Conservation (phyloP, 2,888 invertebrate species). For the Stictocephala bisonia region DNA sequence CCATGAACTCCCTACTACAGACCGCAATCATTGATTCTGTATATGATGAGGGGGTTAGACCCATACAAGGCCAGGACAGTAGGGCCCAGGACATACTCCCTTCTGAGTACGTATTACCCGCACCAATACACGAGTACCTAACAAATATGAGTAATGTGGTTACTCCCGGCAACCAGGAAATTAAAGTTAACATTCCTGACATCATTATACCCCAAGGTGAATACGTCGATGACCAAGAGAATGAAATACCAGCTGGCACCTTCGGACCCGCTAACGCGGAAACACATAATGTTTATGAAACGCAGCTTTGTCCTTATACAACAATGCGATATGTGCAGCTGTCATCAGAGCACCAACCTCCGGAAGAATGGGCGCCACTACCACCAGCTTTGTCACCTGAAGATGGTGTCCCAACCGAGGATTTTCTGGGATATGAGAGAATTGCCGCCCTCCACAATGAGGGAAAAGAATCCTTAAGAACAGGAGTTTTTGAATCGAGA, state of each 20-base stretch:
- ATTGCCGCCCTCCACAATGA: no score
- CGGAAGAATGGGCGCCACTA: no score
- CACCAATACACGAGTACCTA: constrained; percentile 9
- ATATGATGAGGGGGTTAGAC: background rate
- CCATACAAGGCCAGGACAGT: background rate
- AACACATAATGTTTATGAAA: background rate
- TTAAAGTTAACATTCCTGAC: constrained; percentile 1
- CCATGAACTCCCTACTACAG: background rate
- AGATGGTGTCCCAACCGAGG: no score
- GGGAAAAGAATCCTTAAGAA: no score
- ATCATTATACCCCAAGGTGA: background rate
- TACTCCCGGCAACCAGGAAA: constrained; percentile 2
- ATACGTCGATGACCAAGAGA: background rate
- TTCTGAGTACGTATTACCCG: constrained; percentile 12
- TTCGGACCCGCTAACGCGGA: constrained; percentile 11
- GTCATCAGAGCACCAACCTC: no score
- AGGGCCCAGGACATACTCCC: constrained; percentile 7
- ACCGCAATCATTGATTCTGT: constrained; percentile 3
- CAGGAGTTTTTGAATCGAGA: no score
- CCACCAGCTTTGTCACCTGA: no score
- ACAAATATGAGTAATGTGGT: background rate
- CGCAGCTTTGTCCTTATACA: background rate
- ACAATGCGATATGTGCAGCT: no score
- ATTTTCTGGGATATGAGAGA: no score
- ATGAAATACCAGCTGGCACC: constrained; percentile 8